A percentile compares a stretch with the other conserved stretches of the same genome.
Conservation (phyloP, 1,140 invertebrate species). For the Periplaneta americana region DNA sequence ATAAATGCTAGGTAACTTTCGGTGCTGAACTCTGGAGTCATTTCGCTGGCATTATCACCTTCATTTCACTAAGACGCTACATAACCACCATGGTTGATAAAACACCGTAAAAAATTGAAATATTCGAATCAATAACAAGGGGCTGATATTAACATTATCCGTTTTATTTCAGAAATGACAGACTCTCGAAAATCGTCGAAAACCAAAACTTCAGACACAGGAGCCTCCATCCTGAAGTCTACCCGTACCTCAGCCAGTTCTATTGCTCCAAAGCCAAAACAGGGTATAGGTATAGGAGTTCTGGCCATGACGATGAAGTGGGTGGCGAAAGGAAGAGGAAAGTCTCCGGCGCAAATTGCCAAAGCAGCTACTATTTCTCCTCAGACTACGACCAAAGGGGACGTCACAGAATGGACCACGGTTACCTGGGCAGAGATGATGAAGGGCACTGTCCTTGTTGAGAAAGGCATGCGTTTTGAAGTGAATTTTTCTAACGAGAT, state of each 20-base stretch:
- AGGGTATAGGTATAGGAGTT: neutral
- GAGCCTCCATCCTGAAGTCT: neutral
- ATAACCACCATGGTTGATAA: too few species aligned
- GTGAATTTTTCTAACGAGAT: constrained; percentile 60
- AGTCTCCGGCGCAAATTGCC: neutral
- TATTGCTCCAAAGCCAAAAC: neutral
- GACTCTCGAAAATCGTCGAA: neutral
- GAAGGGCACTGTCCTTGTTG: constrained; percentile 47
- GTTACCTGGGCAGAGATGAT: constrained; percentile 57
- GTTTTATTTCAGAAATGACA: neutral
- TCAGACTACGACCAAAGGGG: neutral
- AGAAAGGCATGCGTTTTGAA: constrained; percentile 55
- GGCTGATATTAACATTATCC: too few species aligned
- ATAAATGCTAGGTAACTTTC: too few species aligned
- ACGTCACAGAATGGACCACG: neutral
- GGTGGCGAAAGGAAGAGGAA: constrained; percentile 24
- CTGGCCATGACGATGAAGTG: constrained; percentile 35
- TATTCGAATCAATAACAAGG: too few species aligned
- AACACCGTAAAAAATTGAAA: too few species aligned
- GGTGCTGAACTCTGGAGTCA: too few species aligned
- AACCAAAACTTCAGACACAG: neutral
- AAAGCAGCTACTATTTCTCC: neutral
- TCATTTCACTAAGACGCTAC: too few species aligned
- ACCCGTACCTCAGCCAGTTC: neutral
- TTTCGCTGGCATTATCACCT: too few species aligned